Percentiles rank a stretch among this genome's conserved stretches.
These are phyloP conservation scores for Poecilia latipinna DNA, from an alignment of 2,113 vertebrate genomes.

Conservation along the genomic window DNA sequence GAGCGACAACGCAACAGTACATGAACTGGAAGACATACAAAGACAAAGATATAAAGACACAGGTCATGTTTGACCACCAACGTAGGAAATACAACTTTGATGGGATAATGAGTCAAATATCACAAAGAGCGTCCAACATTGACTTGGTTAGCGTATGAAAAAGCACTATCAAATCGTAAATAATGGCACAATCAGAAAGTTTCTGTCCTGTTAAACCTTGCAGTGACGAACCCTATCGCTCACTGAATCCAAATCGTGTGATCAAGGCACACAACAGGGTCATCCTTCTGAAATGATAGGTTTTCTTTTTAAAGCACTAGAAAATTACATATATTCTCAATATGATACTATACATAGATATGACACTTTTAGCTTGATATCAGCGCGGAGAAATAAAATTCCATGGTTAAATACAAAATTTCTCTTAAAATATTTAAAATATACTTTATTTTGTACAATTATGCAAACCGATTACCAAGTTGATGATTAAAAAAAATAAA, in stretches of 20 bases:
- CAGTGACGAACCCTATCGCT: conserved; percentile 56
- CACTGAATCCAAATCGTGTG: conserved; percentile 60
- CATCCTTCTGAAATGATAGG: conserved; percentile 50
- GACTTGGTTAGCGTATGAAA: conserved; percentile 63
- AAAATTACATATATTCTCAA: conserved; percentile 76
- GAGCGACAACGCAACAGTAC: conserved; percentile 65
- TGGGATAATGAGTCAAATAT: conserved; percentile 55
- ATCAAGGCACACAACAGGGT: conserved; percentile 71
- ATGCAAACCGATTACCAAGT: conserved; percentile 81
- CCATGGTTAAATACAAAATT: conserved; percentile 86
- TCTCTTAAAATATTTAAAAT: conserved; percentile 86
- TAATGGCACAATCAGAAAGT: conserved; percentile 68
- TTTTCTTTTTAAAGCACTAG: conserved; percentile 73
- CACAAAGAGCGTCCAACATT: conserved; percentile 60
- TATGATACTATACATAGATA: conserved; percentile 75
- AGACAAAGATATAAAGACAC: conserved; percentile 64
- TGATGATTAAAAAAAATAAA: conserved; percentile 83
- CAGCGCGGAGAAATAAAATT: conserved; percentile 77
- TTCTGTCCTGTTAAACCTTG: conserved; percentile 52
- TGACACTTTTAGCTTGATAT: conserved; percentile 73
- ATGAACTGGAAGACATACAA: conserved; percentile 77
- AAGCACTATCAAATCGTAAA: conserved; percentile 70
- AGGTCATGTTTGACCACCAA: conserved; percentile 66
- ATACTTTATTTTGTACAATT: conserved; percentile 85
- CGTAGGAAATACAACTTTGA: conserved; percentile 50